Evolutionary conservation across 2,113 vertebrate genomes (phyloP).

Genomic region (Astur gentilis): DNA sequence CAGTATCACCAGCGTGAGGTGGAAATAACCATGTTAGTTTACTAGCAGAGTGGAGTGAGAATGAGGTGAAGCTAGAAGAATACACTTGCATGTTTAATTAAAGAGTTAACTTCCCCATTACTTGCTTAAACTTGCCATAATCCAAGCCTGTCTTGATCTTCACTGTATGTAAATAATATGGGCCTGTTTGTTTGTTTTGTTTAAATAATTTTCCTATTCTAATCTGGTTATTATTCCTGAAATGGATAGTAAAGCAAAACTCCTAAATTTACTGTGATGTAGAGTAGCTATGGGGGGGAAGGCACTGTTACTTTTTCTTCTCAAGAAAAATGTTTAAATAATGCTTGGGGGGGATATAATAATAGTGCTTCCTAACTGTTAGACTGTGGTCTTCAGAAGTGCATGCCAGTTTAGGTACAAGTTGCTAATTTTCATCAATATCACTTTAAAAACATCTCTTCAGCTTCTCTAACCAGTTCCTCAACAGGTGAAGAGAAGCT

Average conservation of each 20-base stretch:
- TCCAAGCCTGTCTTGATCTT: not conserved
- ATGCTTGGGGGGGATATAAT: not conserved
- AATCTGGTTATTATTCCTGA: not conserved
- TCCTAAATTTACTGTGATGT: not conserved
- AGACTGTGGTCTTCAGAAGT: not conserved
- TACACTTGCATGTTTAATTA: not conserved
- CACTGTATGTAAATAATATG: not conserved
- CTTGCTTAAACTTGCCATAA: not conserved
- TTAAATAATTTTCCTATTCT: not conserved
- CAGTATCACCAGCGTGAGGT: not conserved
- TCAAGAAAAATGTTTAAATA: not conserved
- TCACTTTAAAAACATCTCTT: not conserved
- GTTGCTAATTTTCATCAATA: not conserved
- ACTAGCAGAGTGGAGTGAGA: not conserved
- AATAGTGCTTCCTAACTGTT: not conserved
- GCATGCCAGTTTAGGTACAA: not conserved
- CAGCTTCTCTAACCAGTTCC: not conserved
- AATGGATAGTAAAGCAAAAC: not conserved
- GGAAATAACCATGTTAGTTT: not conserved
- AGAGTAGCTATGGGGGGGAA: not conserved
- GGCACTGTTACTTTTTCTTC: not conserved
- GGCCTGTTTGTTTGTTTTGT: too few species aligned
- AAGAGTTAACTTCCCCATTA: not conserved
- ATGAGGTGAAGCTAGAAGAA: not conserved
- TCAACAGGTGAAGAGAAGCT: not conserved